Base-by-base conservation (phyloP, 2,113 vertebrate genomes). In the Phaetusa simplex region DNA sequence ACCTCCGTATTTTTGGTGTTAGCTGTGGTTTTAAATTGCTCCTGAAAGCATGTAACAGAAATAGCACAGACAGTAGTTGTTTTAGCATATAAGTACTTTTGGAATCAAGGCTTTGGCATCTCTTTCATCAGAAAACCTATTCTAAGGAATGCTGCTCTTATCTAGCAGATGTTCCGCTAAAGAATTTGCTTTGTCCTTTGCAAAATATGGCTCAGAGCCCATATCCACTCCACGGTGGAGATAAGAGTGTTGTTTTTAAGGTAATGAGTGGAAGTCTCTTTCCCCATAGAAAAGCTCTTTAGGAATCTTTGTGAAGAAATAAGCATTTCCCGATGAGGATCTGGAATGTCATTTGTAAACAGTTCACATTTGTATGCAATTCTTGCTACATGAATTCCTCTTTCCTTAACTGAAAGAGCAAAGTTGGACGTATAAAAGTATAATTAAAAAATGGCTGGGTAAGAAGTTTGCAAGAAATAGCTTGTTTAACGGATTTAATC, bases 81-180 rank as follows among this genome's bases (percentile, higher is more conserved):
- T 89, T 91, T 62, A 89, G 58, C 42, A 58, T 55, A 66, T 19
- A 89, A 85, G 70, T 93, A 82, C 81, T 93, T 97, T 73, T 77
- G 50, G 70, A 95, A 96, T 59, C 84, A 80, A 79, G 74, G 64
- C 42, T 93, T 93, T 91, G 67, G 72, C 77, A 84, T 65, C 74
- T 91, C 89, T 95, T 95, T 95, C 87, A 94, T 95, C 89, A 93
- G 80, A 73, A 96, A 97, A 95, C 77, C 88, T 92, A 80, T 85
- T 94, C 81, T 92, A 65, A 95, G 83, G 94, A 95, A 97, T 87
- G 77, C 49, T 93, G 49, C 53, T 84, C 77, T 95, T 95, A 97
- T 93, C 86, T 91, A 86, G 89, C 86, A 94, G 77, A 97, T 94
- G 94, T 93, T 96, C 81, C 6, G 8, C 67, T 89, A 42, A 96